Base-by-base conservation (phyloP, 2,113 vertebrate genomes). In the Motacilla tschutschensis region DNA sequence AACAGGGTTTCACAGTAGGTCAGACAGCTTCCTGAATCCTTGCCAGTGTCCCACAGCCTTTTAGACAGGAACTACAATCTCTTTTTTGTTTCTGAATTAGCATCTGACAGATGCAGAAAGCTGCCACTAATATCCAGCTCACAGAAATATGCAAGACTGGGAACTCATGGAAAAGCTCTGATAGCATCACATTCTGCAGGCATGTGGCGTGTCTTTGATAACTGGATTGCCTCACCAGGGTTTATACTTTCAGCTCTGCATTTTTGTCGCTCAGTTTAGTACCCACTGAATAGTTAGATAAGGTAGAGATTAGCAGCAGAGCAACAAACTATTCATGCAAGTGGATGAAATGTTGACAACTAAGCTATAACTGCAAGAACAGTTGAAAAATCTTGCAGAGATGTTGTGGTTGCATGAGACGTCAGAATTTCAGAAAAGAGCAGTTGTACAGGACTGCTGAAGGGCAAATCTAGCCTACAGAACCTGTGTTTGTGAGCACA, bases 21-120 rank as follows among this genome's bases (percentile, higher is more conserved):
- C 76, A 90, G 57, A 29, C 17, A 26, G 63, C 9, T 81, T 58
- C 47, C 71, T 79, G 81, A 79, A 77, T 63, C 28, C 0, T 0
- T 59, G 57, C 71, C 67, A 82, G 74, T 3, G 3, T 38, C 74
- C 67, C 47, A 83, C 31, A 79, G 60, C 41, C 60, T 86, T 70
- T 59, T 21, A 74, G 53, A 66, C 47, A 86, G 51, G 55, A 92
- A 14, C 60, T n/a, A 79, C 44, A 76, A 36, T 55, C 43, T 76
- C 43, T 44, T 72, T 78, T 79, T 81, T 79, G 64, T 88, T 88
- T 88, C 72, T 62, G 40, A 58, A 76, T 67, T 75, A 83, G 77
- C 58, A 72, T 83, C 70, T 80, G 71, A 74, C 73, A 89, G 62
- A 89, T 78, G 71, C 64, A 83, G 67, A 91, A 70, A 89, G 60